Percentiles rank a stretch among this genome's conserved stretches.
phyloP scores from a whole-genome alignment of 2,113 vertebrate species.

The Plestiodon gilberti region DNA sequence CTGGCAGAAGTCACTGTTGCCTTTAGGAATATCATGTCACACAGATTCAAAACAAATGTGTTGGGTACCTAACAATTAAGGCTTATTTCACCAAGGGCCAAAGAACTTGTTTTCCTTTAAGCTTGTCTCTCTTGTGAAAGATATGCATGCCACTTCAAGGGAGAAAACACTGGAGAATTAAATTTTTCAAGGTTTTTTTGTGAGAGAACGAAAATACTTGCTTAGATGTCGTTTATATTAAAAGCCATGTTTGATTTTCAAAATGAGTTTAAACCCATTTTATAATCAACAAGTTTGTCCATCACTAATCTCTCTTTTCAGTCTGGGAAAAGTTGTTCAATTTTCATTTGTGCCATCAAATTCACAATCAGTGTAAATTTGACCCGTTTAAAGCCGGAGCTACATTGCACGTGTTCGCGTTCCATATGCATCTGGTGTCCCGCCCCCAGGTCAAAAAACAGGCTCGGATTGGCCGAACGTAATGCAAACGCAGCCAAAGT shows the following conservation, averaged over 20 bases:
- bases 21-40: neutral
- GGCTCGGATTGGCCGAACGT: too few species aligned
- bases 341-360: neutral
- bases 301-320: neutral
- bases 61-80: slow-evolving; percentile 6
- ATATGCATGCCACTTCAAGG: neutral
- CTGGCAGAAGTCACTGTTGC: neutral
- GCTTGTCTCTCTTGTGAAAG: neutral
- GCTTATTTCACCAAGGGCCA: neutral
- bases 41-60: neutral
- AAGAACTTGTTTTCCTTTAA: neutral
- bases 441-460: too few species aligned
- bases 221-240: neutral
- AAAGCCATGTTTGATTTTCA: neutral
- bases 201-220: neutral
- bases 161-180: neutral
- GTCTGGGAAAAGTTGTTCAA: neutral
- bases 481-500: too few species aligned
- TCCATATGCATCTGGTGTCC: too few species aligned
- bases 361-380: neutral
- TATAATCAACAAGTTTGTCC: neutral
- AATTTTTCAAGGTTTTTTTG: neutral
- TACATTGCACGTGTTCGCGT: too few species aligned
- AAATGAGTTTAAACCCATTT: neutral
- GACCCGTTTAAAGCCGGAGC: too few species aligned